Evolutionary conservation across 2,888 invertebrate genomes (phyloP).

Genomic region (Apodemia zela): DNA sequence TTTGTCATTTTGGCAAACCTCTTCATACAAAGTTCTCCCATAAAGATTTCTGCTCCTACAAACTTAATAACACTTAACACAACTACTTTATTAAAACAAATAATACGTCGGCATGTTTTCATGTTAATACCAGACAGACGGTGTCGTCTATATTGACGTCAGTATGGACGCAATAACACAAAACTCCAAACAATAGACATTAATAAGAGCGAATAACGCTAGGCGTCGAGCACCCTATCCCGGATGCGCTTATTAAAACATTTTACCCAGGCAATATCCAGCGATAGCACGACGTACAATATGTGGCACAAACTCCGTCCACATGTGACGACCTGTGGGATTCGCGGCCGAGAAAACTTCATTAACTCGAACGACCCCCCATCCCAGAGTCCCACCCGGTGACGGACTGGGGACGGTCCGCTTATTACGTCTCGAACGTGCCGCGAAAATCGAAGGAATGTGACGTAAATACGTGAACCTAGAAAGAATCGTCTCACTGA

Average conservation of each 20-base stretch:
- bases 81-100: slow-evolving; percentile 8
- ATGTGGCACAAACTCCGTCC: slow-evolving; percentile 73
- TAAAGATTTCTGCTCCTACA: background rate
- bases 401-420: slow-evolving; percentile 66
- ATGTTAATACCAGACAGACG: slow-evolving; percentile 32
- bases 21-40: no score
- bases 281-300: slow-evolving; percentile 70
- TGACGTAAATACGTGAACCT: slow-evolving; percentile 74
- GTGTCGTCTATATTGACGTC: slow-evolving; percentile 40
- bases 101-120: slow-evolving; percentile 24
- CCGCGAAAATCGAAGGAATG: slow-evolving; percentile 80
- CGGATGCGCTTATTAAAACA: slow-evolving; percentile 79
- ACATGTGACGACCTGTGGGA: slow-evolving; percentile 80
- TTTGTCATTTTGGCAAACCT: no score
- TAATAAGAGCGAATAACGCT: slow-evolving; percentile 65
- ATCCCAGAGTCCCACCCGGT: slow-evolving; percentile 38
- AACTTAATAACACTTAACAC: background rate
- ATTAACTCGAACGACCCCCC: slow-evolving; percentile 73
- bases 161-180: slow-evolving; percentile 66
- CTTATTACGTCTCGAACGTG: slow-evolving; percentile 78
- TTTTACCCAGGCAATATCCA: slow-evolving; percentile 74
- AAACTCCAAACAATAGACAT: slow-evolving; percentile 77
- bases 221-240: slow-evolving; percentile 45
- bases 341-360: slow-evolving; percentile 79
- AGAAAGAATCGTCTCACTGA: slow-evolving; percentile 69